A percentile compares a stretch with the other conserved stretches of the same genome.
Evolutionary conservation across 2,888 invertebrate species (phyloP).

Genomic region (Eupelmus urozonus): DNA sequence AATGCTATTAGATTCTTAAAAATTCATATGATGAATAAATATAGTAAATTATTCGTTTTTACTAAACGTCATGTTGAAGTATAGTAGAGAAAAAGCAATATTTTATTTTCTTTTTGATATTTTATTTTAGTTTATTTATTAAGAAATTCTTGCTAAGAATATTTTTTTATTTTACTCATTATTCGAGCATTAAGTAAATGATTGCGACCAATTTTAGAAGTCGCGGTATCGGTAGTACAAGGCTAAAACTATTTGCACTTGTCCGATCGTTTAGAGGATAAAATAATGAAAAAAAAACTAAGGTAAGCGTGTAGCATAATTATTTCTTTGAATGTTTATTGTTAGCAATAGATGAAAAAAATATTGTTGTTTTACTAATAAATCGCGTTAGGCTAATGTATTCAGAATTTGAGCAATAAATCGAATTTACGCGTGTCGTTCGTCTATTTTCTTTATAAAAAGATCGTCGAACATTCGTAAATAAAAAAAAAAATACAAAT

Average conservation of each 20-base stretch:
- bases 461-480: conserved; percentile 20
- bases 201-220: conserved; percentile 9
- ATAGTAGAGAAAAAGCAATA: conserved; percentile 10
- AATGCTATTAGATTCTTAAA: conserved; percentile 23
- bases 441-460: conserved; percentile 26
- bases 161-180: conserved; percentile 5
- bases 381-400: conserved; percentile 45
- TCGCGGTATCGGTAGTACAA: conserved; percentile 48
- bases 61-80: neutral
- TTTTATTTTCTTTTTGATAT: conserved; percentile 5
- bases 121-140: conserved; percentile 23
- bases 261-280: conserved; percentile 45
- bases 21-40: neutral
- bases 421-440: conserved; percentile 32
- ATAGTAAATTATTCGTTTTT: neutral
- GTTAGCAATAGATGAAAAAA: conserved; percentile 47
- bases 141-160: conserved; percentile 15
- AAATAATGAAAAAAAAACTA: conserved; percentile 18
- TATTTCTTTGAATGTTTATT: conserved; percentile 55
- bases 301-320: conserved; percentile 30
- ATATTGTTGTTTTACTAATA: conserved; percentile 47
- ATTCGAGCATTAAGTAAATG: conserved; percentile 1
- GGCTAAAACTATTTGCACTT: conserved; percentile 39
- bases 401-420: conserved; percentile 50
- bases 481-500: neutral